Conservation (phyloP, 1,140 invertebrate genomes). For the Diachasmimorpha longicaudata region DNA sequence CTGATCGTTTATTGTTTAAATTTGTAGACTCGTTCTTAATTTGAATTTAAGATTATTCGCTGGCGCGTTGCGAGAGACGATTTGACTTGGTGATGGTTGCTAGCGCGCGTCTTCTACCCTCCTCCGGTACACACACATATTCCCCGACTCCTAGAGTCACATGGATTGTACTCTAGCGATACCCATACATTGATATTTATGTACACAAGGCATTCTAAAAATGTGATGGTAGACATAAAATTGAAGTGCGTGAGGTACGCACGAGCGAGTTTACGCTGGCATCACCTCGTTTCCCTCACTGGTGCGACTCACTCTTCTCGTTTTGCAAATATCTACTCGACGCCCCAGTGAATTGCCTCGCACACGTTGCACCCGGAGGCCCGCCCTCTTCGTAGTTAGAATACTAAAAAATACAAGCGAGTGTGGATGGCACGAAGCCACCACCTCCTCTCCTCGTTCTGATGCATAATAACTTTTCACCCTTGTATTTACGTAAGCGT, state of each 20-base stretch:
- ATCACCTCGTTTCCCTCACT: not conserved
- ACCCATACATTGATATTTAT: not conserved
- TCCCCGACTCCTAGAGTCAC: not conserved
- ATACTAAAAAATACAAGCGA: conserved; percentile 8
- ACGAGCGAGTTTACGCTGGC: not conserved
- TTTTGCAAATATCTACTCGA: conserved; percentile 5
- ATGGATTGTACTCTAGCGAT: not conserved
- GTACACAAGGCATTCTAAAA: conserved; percentile 5
- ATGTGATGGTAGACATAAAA: not conserved
- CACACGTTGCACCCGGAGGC: not conserved
- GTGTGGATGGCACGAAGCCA: conserved; percentile 6
- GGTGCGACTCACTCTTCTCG: not conserved
- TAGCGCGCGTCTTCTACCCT: conserved; percentile 40
- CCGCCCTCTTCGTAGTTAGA: not conserved
- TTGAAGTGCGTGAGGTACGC: conserved; percentile 2
- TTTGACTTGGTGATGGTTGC: conserved; percentile 59
- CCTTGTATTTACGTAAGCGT: conserved; percentile 16
- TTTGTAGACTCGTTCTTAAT: conserved; percentile 59
- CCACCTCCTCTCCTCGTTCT: not conserved
- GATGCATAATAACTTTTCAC: conserved; percentile 16
- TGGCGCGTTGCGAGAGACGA: conserved; percentile 55
- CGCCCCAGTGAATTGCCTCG: not conserved
- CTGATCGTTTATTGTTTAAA: conserved; percentile 60
- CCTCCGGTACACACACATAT: conserved; percentile 15
- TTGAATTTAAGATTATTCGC: conserved; percentile 59